phyloP scores from a whole-genome alignment of 2,888 invertebrate species.

The Cenopis cana region DNA sequence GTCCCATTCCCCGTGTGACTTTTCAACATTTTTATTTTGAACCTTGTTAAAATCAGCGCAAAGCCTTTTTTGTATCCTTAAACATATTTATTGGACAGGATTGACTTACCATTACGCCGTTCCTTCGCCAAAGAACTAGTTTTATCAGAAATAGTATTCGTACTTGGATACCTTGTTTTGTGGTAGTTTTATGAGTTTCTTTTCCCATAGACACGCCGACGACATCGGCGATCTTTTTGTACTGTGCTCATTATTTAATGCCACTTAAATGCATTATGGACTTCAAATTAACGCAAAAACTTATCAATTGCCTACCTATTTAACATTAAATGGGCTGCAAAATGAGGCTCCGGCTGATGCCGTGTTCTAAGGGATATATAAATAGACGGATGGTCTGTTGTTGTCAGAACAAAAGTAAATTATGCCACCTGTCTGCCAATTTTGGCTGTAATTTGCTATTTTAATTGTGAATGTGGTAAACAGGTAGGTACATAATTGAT shows the following conservation, averaged over 20 bases:
- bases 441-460: neutral
- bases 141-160: constrained; percentile 25
- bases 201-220: neutral
- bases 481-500: neutral
- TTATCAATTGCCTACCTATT: constrained; percentile 5
- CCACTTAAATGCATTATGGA: constrained; percentile 30
- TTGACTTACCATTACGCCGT: constrained; percentile 4
- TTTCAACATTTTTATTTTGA: constrained; percentile 13
- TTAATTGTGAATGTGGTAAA: neutral
- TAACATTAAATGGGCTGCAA: constrained; percentile 1
- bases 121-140: constrained; percentile 14
- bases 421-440: constrained; percentile 13
- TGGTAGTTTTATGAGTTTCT: constrained; percentile 19
- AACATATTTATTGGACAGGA: constrained; percentile 2
- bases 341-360: constrained; percentile 6
- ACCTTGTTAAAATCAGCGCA: constrained; percentile 4
- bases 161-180: neutral
- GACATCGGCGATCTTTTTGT: neutral
- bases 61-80: neutral
- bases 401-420: neutral
- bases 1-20: neutral
- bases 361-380: neutral
- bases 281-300: constrained; percentile 32
- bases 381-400: constrained; percentile 1
- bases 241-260: constrained; percentile 23